Evolutionary conservation across 2,888 invertebrate species (phyloP).

Genomic region (Nebria salina): DNA sequence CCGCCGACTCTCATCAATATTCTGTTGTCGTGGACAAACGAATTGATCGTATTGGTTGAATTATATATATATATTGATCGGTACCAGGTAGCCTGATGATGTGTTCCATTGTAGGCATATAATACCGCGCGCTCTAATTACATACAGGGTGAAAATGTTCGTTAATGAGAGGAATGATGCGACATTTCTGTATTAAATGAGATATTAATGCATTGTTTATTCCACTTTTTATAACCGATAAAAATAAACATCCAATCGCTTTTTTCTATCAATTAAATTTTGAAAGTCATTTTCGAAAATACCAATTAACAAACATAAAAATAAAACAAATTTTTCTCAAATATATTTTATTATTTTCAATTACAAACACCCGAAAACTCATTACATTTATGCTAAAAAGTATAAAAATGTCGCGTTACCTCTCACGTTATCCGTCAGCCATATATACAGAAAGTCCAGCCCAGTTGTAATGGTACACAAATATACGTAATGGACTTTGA

Average conservation of each 20-base stretch:
- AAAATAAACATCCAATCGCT: constrained; percentile 29
- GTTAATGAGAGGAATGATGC: constrained; percentile 42
- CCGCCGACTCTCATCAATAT: constrained; percentile 37
- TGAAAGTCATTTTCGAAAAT: constrained; percentile 42
- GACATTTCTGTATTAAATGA: constrained; percentile 41
- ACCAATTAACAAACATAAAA: constrained; percentile 29
- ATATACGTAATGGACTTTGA: background rate
- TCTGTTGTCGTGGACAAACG: constrained; percentile 17
- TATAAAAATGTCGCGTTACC: too few species aligned
- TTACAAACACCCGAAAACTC: too few species aligned
- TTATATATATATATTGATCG: background rate
- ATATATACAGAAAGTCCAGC: background rate
- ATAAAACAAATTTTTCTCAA: background rate
- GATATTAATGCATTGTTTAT: constrained; percentile 44
- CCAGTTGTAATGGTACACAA: background rate
- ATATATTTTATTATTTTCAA: too few species aligned
- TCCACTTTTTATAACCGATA: constrained; percentile 37
- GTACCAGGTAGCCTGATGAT: constrained; percentile 10
- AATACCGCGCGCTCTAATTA: constrained; percentile 23
- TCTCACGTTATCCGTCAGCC: background rate
- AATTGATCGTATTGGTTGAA: background rate
- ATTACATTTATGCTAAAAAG: too few species aligned
- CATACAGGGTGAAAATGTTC: constrained; percentile 41
- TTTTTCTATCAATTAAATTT: constrained; percentile 44
- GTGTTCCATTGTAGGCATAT: constrained; percentile 13